Evolutionary conservation across 2,797 vertebrate genomes (phyloP), one percentile per base, ranked within the genome.

Genomic region (Cyclopterus lumpus): DNA sequence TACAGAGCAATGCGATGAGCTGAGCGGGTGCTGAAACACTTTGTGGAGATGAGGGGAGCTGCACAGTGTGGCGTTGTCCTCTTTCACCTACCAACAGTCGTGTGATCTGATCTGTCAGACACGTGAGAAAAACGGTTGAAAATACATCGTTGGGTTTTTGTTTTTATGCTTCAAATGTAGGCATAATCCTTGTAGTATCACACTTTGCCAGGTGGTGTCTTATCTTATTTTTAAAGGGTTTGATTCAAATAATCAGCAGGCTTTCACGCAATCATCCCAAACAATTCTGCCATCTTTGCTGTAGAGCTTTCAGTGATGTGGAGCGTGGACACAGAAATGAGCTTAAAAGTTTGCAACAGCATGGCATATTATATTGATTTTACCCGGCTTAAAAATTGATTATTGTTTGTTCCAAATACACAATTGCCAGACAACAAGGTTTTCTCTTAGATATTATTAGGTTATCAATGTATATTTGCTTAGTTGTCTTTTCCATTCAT

Each of bases 391-490:
- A 62, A 76, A 72, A 55, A 53, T 81, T 73, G 34, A 30, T 59
- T n/a, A 51, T 20, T 78, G 53, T 54, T 75, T 73, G 51, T 80
- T 67, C 79, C 70, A 72, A 82, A 73, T 51, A 16, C 36, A 48
- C 75, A 72, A 69, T 76, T 76, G 51, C 72, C 40, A 61, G 46
- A 28, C 78, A 80, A 63, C 60, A 80, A n/a, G 34, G 28, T 44
- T 62, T 12, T 26, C 6, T 61, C 28, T 20, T 14, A 15, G 58
- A 48, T 64, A 38, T 63, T 60, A 81, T 79, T 59, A 68, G 48
- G 28, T 55, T 78, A 63, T 81, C 71, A 66, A 73, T 80, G 70
- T 79, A 24, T 67, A 42, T 72, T 63, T 81, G 20, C 59, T 68
- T 48, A 46, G 32, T 74, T 69, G 26, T 20, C 8, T 54, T 59